Evolutionary conservation across 2,888 invertebrate species (phyloP), one percentile per base, ranked within the genome.

Genomic region (Pyrrhosoma nymphula): DNA sequence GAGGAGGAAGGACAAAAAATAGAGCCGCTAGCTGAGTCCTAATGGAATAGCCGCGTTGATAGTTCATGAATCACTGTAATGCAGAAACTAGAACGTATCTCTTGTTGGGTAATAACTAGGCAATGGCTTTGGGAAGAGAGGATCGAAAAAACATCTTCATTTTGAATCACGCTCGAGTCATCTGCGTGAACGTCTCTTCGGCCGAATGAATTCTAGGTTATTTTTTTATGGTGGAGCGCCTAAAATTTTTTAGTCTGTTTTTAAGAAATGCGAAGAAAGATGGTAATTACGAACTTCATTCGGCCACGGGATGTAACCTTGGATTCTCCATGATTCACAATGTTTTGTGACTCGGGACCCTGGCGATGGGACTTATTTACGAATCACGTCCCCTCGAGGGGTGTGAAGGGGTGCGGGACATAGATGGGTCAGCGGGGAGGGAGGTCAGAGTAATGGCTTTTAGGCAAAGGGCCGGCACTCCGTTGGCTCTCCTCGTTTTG

Each of bases 391-490:
- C 60, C 60, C 60, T 12, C 16, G 69, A 35, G 30, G 18, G 82
- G 82, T 35, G 3, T 1, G 35, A 14, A 14, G 8, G 47, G 47
- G 47, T n/a, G 20, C 12, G 12, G 14, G 30, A 82, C 10, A 16
- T 26, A 35, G 35, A 35, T 8, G 82, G 35, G 30, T 12, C 30
- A 10, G 26, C 69, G 69, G 69, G 26, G 69, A 69, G 60, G 82
- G 23, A 35, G 35, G 82, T 82, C 82, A 82, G 82, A 82, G 82
- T 82, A 82, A 82, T 82, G 82, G 35, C 35, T 82, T 82, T 30
- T 82, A 12, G 30, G 82, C 30, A 16, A 12, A 35, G 82, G 35
- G 82, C 69, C 82, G 35, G 30, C 82, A 35, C n/a, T n/a, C n/a
- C n/a, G n/a, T 16, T 26, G 82, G 18, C 35, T 8, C 0, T 82